Conservation (phyloP, 2,888 invertebrate genomes). For the Gryllus longicercus region DNA sequence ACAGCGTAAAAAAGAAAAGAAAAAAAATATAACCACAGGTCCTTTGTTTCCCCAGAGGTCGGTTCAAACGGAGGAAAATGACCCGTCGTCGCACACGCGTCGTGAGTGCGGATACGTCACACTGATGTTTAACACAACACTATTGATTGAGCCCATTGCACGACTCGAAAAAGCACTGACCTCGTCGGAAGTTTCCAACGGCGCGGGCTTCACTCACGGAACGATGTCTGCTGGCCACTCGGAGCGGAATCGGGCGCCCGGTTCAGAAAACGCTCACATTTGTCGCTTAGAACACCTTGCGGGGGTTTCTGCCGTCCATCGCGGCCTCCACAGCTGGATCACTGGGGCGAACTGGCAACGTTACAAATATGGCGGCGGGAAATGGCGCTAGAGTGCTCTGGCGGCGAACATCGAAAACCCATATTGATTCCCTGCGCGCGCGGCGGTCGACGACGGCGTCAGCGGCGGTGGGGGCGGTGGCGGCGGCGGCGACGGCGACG, state of each 20-base stretch:
- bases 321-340: slow-evolving; percentile 4
- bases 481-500: not conserved
- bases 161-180: not conserved
- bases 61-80: no score
- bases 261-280: not conserved
- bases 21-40: no score
- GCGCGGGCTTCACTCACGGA: not conserved
- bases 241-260: not conserved
- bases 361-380: slow-evolving; percentile 27
- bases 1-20: no score
- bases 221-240: not conserved
- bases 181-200: not conserved
- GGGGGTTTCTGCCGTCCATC: not conserved
- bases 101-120: no score
- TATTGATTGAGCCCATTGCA: not conserved
- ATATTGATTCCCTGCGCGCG: not conserved
- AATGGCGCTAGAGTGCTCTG: slow-evolving; percentile 25
- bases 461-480: not conserved
- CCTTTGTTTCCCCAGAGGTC: no score
- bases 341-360: slow-evolving; percentile 22
- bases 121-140: slow-evolving; percentile 17
- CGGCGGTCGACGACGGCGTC: not conserved
- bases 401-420: slow-evolving; percentile 11
- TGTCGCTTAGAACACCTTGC: not conserved
- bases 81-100: no score